Evolutionary conservation across 2,888 invertebrate genomes (phyloP).

Genomic region (Lochmaea crataegi): DNA sequence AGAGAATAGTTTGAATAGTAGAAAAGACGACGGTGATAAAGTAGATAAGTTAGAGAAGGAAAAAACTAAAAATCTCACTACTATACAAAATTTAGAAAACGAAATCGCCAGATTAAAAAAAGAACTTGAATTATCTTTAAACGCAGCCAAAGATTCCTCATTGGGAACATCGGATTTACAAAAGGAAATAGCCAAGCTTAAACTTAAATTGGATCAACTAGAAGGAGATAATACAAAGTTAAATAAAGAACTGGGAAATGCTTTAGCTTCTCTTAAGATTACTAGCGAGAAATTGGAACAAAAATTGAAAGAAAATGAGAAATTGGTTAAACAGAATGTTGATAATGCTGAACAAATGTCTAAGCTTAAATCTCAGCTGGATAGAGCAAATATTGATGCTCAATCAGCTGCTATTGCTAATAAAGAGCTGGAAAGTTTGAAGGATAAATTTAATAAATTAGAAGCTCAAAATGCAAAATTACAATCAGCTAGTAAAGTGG

Average conservation of each 20-base stretch:
- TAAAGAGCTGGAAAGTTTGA: constrained; percentile 38
- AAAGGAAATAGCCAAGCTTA: constrained; percentile 47
- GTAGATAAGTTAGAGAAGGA: constrained; percentile 48
- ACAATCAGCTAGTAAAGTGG: constrained; percentile 37
- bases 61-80: constrained; percentile 44
- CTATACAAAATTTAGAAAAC: constrained; percentile 44
- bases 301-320: constrained; percentile 37
- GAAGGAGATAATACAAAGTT: constrained; percentile 47
- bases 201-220: constrained; percentile 36
- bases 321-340: constrained; percentile 39
- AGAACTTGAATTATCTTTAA: constrained; percentile 47
- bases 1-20: constrained; percentile 38
- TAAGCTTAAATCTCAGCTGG: constrained; percentile 40
- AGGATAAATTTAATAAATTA: constrained; percentile 39
- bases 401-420: constrained; percentile 13
- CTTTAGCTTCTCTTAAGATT: constrained; percentile 30
- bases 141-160: constrained; percentile 43
- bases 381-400: constrained; percentile 26
- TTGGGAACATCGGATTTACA: constrained; percentile 40
- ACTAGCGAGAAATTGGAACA: constrained; percentile 23
- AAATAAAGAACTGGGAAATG: constrained; percentile 40
- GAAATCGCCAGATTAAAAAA: constrained; percentile 47
- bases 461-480: constrained; percentile 45
- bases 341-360: constrained; percentile 38
- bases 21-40: constrained; percentile 44